Evolutionary conservation across 2,797 vertebrate genomes (phyloP), one percentile per base, ranked within the genome.

Genomic region (Crocodylus rhombifer): DNA sequence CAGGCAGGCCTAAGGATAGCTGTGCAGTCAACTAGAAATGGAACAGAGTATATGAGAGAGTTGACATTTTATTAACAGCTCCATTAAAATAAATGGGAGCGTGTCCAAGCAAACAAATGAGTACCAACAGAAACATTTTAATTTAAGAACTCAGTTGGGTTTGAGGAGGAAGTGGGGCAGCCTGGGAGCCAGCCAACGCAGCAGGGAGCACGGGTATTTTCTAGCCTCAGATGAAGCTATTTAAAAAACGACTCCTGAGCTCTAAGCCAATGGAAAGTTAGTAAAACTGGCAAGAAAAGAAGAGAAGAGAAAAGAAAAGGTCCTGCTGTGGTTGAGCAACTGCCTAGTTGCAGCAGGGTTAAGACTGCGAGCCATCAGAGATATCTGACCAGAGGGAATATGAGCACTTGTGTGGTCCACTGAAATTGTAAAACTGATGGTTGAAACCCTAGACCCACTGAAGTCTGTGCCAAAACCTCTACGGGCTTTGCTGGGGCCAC

Each of bases 41-140:
- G 42, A 74, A 77, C 65, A 4, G 3, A 36, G 71, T 62, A 4
- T 57, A 7, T 3, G 10, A 62, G 1, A 33, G 14, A 90, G 67
- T 9, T 93, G 96, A 89, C 86, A 74, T 94, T 95, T 96, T 96
- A 95, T 96, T 96, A 96, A 94, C 84, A 91, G 92, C 73, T 90
- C 77, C 63, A 88, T 95, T 95, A 96, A 89, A 96, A 92, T n/a
- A 94, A 88, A 81, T n/a, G 6, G 89, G 64, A 79, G 87, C 7
- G 26, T 28, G 87, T 60, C 58, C 81, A 89, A 96, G 87, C 61
- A 92, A 91, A 94, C 80, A 89, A 83, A 63, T 30, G 87, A 84
- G 61, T 95, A 91, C 95, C 91, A 91, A 82, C 86, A 94, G 77
- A 11, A 7, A 51, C n/a, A 33, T 51, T 84, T 95, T 87, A 91